Percentiles rank a stretch among this genome's conserved stretches.
phyloP scores from a whole-genome alignment of 2,113 vertebrate genomes.

The Glaucidium brasilianum region DNA sequence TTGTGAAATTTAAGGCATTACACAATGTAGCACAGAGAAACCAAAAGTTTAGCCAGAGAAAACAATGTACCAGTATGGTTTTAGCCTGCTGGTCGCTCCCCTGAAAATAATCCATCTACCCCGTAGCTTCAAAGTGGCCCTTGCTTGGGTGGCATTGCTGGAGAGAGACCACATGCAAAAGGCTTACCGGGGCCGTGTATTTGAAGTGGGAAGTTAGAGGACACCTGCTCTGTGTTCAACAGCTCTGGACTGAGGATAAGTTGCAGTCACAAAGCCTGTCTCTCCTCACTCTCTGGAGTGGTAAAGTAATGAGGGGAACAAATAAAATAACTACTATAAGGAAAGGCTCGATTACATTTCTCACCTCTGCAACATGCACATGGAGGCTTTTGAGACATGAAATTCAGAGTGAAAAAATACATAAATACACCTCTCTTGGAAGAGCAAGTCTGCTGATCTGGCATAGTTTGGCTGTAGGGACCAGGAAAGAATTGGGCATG shows the following conservation, averaged over 20 bases:
- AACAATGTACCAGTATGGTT: not conserved
- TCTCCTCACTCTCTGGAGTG: not conserved
- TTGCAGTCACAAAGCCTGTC: not conserved
- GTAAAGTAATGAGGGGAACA: not conserved
- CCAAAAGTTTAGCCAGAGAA: not conserved
- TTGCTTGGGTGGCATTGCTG: not conserved
- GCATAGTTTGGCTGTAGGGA: not conserved
- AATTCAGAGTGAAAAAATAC: not conserved
- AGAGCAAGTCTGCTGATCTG: not conserved
- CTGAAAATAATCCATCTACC: not conserved
- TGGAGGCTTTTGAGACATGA: rapidly evolving
- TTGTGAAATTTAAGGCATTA: not conserved
- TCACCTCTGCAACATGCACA: not conserved
- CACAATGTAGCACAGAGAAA: not conserved
- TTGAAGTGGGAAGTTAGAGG: not conserved
- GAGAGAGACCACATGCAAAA: not conserved
- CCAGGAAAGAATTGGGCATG: not conserved
- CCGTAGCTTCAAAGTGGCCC: not conserved
- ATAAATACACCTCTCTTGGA: not conserved
- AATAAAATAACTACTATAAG: not conserved
- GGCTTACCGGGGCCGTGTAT: not conserved
- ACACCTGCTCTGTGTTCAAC: not conserved
- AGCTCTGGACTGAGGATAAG: not conserved
- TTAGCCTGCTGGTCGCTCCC: not conserved
- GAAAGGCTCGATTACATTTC: not conserved